A percentile compares a stretch with the other conserved stretches of the same genome.
Evolutionary conservation across 2,888 invertebrate species (phyloP).

Genomic region (Girardia tigrina): DNA sequence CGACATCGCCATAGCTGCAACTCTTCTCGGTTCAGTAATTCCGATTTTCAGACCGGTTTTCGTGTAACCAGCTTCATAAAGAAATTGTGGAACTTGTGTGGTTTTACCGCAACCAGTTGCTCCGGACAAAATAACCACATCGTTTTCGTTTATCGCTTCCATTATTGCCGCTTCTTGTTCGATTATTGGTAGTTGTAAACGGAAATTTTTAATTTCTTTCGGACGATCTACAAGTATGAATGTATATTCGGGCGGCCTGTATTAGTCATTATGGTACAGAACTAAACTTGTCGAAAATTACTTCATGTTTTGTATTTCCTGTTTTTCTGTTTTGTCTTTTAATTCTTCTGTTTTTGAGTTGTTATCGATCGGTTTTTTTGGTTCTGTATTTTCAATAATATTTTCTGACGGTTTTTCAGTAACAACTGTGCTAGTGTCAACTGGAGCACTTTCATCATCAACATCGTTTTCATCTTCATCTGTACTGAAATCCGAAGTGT

Average conservation of each 20-base stretch:
- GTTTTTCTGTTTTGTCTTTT: too few relatives aligned
- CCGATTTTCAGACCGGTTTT: constrained; percentile 64
- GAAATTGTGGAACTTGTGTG: constrained; percentile 92
- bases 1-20: constrained; percentile 93
- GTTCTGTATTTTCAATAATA: neutral
- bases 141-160: constrained; percentile 81
- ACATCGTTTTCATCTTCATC: neutral
- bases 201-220: constrained; percentile 53
- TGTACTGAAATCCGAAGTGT: neutral
- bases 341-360: too few relatives aligned
- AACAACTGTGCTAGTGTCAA: neutral
- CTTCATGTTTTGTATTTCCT: neutral
- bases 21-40: constrained; percentile 87
- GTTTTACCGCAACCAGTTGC: constrained; percentile 96
- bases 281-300: neutral
- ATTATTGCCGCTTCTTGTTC: constrained; percentile 77
- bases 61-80: constrained; percentile 89
- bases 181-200: constrained; percentile 61
- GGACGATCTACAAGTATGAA: neutral
- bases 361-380: neutral
- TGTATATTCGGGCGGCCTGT: neutral
- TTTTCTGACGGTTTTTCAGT: neutral
- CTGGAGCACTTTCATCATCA: neutral
- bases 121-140: constrained; percentile 60
- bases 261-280: neutral